Evolutionary conservation across 2,888 invertebrate genomes (phyloP).

Genomic region (Drosophila engyochracea): DNA sequence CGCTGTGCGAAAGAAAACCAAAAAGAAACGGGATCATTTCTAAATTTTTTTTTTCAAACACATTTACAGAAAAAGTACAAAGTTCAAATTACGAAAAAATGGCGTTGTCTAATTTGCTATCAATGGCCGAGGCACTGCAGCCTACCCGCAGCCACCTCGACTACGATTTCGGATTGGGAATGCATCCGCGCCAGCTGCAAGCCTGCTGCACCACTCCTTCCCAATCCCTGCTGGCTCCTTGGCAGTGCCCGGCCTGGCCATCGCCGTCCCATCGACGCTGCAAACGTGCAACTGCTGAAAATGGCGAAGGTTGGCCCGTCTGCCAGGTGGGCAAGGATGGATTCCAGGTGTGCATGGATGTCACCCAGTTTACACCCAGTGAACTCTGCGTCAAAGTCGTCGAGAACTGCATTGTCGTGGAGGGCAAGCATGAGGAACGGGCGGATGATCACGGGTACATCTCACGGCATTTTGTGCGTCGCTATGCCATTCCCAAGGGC

Average conservation of each 20-base stretch:
- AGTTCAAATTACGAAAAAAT: constrained; percentile 41
- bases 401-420: constrained; percentile 90
- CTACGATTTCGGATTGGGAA: constrained; percentile 79
- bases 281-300: constrained; percentile 31
- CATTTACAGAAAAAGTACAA: constrained; percentile 3
- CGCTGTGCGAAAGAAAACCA: constrained; percentile 40
- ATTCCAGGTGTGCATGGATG: constrained; percentile 90
- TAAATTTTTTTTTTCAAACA: background rate
- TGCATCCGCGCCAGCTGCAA: constrained; percentile 66
- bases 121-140: constrained; percentile 60
- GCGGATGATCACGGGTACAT: constrained; percentile 91
- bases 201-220: constrained; percentile 5
- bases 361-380: constrained; percentile 92
- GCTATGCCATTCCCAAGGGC: constrained; percentile 91
- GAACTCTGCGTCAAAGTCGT: constrained; percentile 92
- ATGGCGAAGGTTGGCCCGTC: constrained; percentile 24
- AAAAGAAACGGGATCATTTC: constrained; percentile 19
- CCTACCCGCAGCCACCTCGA: constrained; percentile 28
- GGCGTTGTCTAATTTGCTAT: constrained; percentile 61
- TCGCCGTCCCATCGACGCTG: constrained; percentile 47
- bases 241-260: constrained; percentile 57
- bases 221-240: constrained; percentile 44
- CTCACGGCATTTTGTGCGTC: constrained; percentile 91
- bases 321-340: constrained; percentile 87
- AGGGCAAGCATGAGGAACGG: constrained; percentile 92